These are phyloP conservation scores for Athetis lepigone DNA, from an alignment of 2,888 invertebrate species.

Conservation along the genomic window DNA sequence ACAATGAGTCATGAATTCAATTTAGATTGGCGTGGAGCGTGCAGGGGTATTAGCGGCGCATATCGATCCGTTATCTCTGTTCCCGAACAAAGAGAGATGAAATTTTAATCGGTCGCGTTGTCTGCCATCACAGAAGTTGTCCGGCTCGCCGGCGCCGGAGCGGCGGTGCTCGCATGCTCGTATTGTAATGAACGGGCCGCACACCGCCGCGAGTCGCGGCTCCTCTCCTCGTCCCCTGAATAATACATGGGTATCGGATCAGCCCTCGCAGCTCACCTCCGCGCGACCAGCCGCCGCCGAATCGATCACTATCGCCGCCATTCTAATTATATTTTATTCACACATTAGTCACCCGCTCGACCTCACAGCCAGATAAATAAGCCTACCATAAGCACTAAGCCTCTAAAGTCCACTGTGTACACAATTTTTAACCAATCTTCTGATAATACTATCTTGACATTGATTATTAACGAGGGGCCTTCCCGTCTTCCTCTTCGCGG, in stretches of 20 bases:
- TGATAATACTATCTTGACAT: conserved; percentile 68
- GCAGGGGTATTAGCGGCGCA: conserved; percentile 79
- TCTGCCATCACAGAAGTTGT: conserved; percentile 82
- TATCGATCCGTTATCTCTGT: conserved; percentile 85
- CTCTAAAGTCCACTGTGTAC: conserved; percentile 54
- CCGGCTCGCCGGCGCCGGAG: conserved; percentile 63
- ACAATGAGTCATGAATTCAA: conserved; percentile 78
- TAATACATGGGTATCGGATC: conserved; percentile 72
- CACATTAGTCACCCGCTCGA: conserved; percentile 54
- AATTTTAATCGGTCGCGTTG: conserved; percentile 88
- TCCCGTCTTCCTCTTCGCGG: conserved; percentile 60
- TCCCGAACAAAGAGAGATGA: conserved; percentile 87
- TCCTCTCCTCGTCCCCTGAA: conserved; percentile 69
- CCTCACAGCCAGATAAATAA: conserved; percentile 59
- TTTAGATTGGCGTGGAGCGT: conserved; percentile 77
- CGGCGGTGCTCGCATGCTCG: conserved; percentile 43
- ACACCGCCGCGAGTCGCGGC: conserved; percentile 62
- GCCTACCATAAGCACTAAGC: conserved; percentile 60
- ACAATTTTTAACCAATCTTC: conserved; percentile 65
- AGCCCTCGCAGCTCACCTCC: conserved; percentile 45
- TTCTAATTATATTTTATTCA: conserved; percentile 69
- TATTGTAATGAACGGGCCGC: conserved; percentile 85
- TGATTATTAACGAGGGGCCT: conserved; percentile 69
- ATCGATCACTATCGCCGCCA: conserved; percentile 68
- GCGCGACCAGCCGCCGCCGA: conserved; percentile 42